Evolutionary conservation across 2,113 vertebrate species (phyloP), one percentile per base, ranked within the genome.

Genomic region (Odocoileus hemionus): DNA sequence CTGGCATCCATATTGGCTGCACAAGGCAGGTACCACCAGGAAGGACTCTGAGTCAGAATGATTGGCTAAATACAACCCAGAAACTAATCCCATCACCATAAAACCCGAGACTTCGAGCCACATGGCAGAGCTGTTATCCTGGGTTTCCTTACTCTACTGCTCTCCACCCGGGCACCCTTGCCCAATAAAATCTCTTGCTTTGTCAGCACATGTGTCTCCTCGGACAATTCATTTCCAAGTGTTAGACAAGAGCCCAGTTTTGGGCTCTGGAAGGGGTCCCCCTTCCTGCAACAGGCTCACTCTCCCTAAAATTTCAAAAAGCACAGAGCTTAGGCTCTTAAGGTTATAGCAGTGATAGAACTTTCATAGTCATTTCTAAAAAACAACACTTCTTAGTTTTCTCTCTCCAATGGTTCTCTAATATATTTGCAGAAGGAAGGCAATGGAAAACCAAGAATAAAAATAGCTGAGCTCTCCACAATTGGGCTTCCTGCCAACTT

Each of bases 271-370:
- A 39, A 36, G n/a, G 67, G 67, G n/a, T 70, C 19, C 67, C n/a
- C n/a, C 5, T 70, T 70, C n/a, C n/a, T 70, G 67, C 67, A 70
- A 70, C 19, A 70, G 60, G 82, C 33, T 95, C 45, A 52, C 1
- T 78, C 36, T 95, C 80, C 85, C 67, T 91, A 86, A 95, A 94
- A 89, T 83, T 86, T 85, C 52, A 54, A 58, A 91, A 93, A 82
- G 70, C 67, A 60, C 82, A 36, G 19, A 60, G 47, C 45, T 89
- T 80, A 78, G 90, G 30, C 70, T 88, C 9, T 36, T 30, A 58
- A 84, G 54, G 36, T 39, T 80, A 93, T 6, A 88, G 55, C 92
- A 60, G 12, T 52, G 52, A 91, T 19, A 47, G 26, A 96, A 90
- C 36, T 47, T 78, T 93, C 50, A 78, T 6, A 58, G 21, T 95